Conservation (phyloP, 2,888 invertebrate species). For the Spilarctia lutea region DNA sequence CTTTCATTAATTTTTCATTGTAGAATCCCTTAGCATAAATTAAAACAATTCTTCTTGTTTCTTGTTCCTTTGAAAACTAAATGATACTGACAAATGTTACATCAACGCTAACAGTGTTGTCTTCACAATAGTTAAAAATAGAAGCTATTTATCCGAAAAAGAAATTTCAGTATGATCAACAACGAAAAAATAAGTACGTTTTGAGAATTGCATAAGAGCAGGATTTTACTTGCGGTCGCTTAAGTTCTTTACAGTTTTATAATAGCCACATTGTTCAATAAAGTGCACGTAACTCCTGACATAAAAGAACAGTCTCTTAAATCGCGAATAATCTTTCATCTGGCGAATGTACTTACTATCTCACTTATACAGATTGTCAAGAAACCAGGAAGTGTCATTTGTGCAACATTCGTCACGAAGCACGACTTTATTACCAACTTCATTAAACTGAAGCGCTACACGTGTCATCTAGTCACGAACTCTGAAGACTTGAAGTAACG, state of each 20-base stretch:
- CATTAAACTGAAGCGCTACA: constrained; percentile 47
- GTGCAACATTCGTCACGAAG: constrained; percentile 49
- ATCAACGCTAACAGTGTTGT: neutral
- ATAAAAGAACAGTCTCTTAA: constrained; percentile 9
- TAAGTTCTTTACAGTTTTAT: neutral
- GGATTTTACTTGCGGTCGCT: neutral
- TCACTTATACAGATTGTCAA: constrained; percentile 42
- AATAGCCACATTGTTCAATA: neutral
- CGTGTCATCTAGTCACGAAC: constrained; percentile 52
- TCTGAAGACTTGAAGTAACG: constrained; percentile 1
- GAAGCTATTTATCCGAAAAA: neutral
- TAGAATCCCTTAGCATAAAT: too few relatives aligned
- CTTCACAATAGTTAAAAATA: neutral
- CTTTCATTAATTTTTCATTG: too few relatives aligned
- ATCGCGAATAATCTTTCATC: constrained; percentile 15
- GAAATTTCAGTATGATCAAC: too few relatives aligned
- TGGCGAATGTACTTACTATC: constrained; percentile 15
- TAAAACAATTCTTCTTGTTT: too few relatives aligned
- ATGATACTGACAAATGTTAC: too few relatives aligned
- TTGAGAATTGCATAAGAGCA: neutral
- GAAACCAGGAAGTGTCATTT: constrained; percentile 50
- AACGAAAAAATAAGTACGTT: neutral
- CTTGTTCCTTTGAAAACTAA: too few relatives aligned
- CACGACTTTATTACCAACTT: constrained; percentile 34
- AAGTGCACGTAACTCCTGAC: constrained; percentile 6